These are phyloP conservation scores for Prunella himalayana DNA, from an alignment of 2,113 vertebrate genomes.

Conservation along the genomic window DNA sequence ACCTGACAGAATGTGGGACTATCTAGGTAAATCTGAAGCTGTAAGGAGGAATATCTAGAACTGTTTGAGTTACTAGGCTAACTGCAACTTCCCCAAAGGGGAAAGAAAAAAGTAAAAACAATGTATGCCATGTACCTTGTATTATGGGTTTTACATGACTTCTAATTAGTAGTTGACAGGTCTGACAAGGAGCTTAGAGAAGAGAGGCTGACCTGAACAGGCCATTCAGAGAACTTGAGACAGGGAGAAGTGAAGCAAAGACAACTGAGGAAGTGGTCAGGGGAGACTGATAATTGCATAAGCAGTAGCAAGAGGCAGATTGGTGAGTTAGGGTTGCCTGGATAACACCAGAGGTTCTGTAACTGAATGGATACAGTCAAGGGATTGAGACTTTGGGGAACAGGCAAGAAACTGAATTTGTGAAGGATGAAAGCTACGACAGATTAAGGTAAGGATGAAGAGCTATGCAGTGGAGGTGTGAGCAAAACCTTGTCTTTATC, in stretches of 20 bases:
- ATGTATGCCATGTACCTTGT: fast-evolving
- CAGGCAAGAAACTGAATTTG: neutral
- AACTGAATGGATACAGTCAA: neutral
- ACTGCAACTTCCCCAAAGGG: neutral
- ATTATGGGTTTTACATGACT: neutral
- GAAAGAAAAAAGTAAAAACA: neutral
- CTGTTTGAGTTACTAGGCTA: neutral
- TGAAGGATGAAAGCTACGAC: neutral
- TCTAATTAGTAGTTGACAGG: neutral
- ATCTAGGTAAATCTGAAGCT: neutral
- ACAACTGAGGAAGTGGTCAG: neutral
- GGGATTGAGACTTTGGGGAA: neutral
- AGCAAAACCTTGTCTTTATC: neutral
- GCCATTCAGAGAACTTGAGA: neutral
- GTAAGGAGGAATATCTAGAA: neutral
- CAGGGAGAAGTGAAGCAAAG: neutral
- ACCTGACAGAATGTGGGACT: neutral
- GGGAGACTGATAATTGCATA: neutral
- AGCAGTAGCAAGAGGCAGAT: neutral
- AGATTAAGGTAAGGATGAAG: neutral
- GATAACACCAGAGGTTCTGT: neutral
- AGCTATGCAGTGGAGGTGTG: neutral
- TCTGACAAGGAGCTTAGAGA: neutral
- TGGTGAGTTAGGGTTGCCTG: neutral
- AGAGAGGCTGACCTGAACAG: neutral